Conservation (phyloP, 2,113 vertebrate genomes). For the Athene noctua region DNA sequence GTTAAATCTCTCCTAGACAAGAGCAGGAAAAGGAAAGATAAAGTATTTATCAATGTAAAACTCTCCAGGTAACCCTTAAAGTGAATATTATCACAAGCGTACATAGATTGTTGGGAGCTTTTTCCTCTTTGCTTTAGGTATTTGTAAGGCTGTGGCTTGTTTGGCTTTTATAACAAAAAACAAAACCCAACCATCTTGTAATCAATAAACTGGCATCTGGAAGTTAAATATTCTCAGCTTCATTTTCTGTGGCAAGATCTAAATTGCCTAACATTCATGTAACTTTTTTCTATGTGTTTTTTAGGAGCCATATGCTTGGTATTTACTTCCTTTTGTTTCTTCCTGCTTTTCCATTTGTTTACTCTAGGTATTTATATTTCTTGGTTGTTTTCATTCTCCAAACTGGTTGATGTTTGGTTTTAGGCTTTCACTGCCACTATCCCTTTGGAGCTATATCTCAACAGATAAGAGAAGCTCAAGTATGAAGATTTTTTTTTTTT, state of each 20-base stretch:
- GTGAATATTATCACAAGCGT: neutral
- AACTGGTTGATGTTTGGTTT: neutral
- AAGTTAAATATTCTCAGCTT: slow-evolving; percentile 32
- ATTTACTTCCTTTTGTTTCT: neutral
- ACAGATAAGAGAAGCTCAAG: neutral
- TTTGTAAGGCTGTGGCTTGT: neutral
- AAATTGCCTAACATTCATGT: neutral
- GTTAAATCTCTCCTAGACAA: neutral
- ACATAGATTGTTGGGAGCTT: accelerated
- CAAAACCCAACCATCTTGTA: neutral
- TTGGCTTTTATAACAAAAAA: neutral
- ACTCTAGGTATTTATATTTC: neutral
- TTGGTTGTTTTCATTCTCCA: neutral
- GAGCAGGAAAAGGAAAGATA: neutral
- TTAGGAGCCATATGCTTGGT: neutral
- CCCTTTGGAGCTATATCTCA: neutral
- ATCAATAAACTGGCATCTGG: slow-evolving; percentile 46
- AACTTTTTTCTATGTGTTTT: neutral
- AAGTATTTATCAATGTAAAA: slow-evolving; percentile 1
- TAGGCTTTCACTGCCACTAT: neutral
- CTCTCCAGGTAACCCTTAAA: neutral
- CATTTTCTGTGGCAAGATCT: neutral
- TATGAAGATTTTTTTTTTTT: neutral
- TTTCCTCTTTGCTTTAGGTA: neutral
- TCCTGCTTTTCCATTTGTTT: neutral